Percentiles rank a stretch among this genome's conserved stretches.
Conservation (phyloP, 1,140 invertebrate species). For the Hyphantria cunea region DNA sequence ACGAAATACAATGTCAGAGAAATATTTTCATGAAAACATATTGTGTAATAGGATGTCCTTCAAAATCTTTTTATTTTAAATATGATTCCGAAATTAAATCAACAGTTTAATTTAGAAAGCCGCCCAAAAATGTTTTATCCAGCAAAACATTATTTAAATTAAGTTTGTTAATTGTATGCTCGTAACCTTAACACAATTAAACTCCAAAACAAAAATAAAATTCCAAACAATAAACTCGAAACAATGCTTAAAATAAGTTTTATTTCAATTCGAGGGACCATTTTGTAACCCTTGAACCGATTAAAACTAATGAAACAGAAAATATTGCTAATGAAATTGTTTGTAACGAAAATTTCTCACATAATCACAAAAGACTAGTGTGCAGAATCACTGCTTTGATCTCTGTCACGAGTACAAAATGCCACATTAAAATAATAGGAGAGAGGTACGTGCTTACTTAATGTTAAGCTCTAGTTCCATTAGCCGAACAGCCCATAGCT, state of each 20-base stretch:
- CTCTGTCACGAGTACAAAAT: constrained; percentile 28
- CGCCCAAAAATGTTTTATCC: too few species aligned
- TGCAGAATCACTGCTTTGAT: constrained; percentile 28
- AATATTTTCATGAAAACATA: not conserved
- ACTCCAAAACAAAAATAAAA: constrained; percentile 8
- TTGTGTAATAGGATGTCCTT: not conserved
- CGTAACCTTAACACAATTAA: not conserved
- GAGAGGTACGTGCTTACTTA: constrained; percentile 26
- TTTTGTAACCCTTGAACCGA: constrained; percentile 11
- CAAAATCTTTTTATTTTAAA: not conserved
- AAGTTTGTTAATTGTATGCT: not conserved
- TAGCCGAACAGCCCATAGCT: constrained; percentile 7
- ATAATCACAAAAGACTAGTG: constrained; percentile 26
- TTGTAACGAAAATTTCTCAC: constrained; percentile 25
- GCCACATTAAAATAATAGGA: constrained; percentile 29
- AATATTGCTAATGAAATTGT: constrained; percentile 18
- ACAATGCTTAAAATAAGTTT: constrained; percentile 20
- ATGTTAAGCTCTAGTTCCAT: constrained; percentile 25
- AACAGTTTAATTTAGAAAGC: too few species aligned
- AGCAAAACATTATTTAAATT: not conserved
- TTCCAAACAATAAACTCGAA: constrained; percentile 9
- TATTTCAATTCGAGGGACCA: constrained; percentile 17
- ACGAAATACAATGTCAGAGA: too few species aligned
- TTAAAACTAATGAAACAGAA: constrained; percentile 27
- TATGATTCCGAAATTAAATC: not conserved